Evolutionary conservation across 2,888 invertebrate species (phyloP), one percentile per base, ranked within the genome.

Genomic region (Sisyra terminalis): DNA sequence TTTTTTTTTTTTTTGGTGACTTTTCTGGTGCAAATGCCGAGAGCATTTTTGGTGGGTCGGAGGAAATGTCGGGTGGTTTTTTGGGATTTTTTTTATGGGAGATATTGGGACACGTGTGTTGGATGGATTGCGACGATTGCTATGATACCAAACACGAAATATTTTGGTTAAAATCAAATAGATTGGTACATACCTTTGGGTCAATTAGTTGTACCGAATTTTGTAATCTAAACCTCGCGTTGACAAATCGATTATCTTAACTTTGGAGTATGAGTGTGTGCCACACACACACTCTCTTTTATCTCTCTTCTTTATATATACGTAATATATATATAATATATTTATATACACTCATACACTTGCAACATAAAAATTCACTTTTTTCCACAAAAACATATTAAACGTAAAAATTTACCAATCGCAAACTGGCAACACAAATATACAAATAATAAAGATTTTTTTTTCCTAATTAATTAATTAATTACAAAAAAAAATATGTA

Each of bases 201-300:
- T 66, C 65, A 65, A 66, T 66, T 64, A 65, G 15, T 59, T 59
- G 57, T 60, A 61, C 62, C 60, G 61, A 66, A 63, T 63, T 61
- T 64, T 63, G 63, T 63, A 64, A 65, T 66, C 65, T 64, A 60
- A 60, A 60, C 58, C 56, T 59, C 55, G 58, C 58, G 63, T 65
- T 64, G 67, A 67, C 67, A 65, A 67, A 67, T 67, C 67, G 66
- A 67, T 66, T 67, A 65, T 63, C 60, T 61, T 40, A 57, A 55
- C 53, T 57, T 58, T 56, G 38, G 38, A 14, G 34, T 15, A 13
- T 34, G 14, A 15, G 34, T 34, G 15, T 15, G 15, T 34, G 15
- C 38, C 15, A 38, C 34, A 34, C 38, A 56, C 52, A 55, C 53
- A 56, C 53, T 56, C 53, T 56, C 45, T 43, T 44, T 44, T 42